Evolutionary conservation across 2,113 vertebrate species (phyloP).

Genomic region (Neolamprologus toae): DNA sequence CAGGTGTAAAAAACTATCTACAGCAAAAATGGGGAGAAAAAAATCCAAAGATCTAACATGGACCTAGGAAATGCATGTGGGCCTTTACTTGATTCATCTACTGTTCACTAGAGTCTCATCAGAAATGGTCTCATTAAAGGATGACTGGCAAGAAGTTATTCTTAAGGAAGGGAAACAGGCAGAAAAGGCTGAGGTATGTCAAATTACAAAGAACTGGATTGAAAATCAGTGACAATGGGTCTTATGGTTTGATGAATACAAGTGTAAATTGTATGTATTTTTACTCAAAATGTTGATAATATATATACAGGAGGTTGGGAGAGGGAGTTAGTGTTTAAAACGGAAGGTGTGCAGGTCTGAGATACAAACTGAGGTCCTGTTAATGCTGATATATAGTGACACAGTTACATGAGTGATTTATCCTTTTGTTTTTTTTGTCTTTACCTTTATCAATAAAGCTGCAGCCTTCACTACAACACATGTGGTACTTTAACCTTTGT

Average conservation of each 20-base stretch:
- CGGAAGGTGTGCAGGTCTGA: too few species aligned
- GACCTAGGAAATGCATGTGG: neutral
- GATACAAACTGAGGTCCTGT: too few species aligned
- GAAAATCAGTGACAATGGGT: neutral
- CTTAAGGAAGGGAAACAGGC: neutral
- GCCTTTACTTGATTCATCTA: neutral
- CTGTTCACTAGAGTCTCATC: neutral
- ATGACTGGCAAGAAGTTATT: neutral
- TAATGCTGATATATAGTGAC: too few species aligned
- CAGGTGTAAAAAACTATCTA: neutral
- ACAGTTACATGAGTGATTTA: too few species aligned
- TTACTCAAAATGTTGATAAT: neutral
- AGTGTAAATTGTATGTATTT: neutral
- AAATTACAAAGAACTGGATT: neutral
- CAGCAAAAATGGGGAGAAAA: neutral
- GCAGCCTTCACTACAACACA: too few species aligned
- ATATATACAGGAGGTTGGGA: neutral
- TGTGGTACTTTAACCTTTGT: too few species aligned
- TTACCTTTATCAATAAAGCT: too few species aligned
- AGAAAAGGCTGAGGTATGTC: neutral
- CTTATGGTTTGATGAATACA: neutral
- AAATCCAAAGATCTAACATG: neutral
- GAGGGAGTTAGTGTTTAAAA: neutral
- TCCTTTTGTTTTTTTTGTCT: too few species aligned
- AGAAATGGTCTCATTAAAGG: neutral